phyloP scores from a whole-genome alignment of 2,888 invertebrate genomes.

The Tachystola acroxantha region DNA sequence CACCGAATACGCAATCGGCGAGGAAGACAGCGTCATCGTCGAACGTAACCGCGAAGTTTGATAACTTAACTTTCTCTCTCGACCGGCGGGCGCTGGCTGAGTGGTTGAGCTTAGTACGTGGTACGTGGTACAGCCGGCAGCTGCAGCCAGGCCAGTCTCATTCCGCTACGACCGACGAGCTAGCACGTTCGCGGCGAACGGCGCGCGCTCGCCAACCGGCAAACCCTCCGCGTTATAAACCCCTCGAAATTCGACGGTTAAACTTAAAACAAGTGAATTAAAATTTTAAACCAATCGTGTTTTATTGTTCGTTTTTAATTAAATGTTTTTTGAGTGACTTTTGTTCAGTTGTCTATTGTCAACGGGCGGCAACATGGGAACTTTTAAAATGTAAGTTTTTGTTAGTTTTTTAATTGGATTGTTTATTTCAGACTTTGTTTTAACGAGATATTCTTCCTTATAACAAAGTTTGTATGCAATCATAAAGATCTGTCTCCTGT shows the following conservation, averaged over 20 bases:
- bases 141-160: constrained; percentile 47
- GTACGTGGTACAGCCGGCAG: constrained; percentile 1
- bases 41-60: constrained; percentile 73
- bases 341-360: constrained; percentile 38
- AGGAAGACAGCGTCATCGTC: constrained; percentile 67
- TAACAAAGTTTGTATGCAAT: constrained; percentile 1
- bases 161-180: constrained; percentile 52
- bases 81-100: constrained; percentile 17
- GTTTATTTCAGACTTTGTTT: neutral
- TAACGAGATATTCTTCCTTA: neutral
- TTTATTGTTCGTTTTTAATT: constrained; percentile 34
- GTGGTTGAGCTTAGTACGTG: constrained; percentile 22
- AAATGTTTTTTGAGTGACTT: constrained; percentile 48
- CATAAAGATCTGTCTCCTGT: constrained; percentile 12
- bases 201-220: constrained; percentile 43
- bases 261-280: constrained; percentile 8
- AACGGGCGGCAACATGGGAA: constrained; percentile 53
- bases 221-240: constrained; percentile 32
- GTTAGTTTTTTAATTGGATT: constrained; percentile 8
- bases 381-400: constrained; percentile 52
- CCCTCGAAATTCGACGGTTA: constrained; percentile 6
- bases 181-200: constrained; percentile 55
- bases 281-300: constrained; percentile 28
- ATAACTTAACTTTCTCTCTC: constrained; percentile 75
- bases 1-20: constrained; percentile 70